Conservation (phyloP, 2,113 vertebrate genomes). For the Petroica traversi region DNA sequence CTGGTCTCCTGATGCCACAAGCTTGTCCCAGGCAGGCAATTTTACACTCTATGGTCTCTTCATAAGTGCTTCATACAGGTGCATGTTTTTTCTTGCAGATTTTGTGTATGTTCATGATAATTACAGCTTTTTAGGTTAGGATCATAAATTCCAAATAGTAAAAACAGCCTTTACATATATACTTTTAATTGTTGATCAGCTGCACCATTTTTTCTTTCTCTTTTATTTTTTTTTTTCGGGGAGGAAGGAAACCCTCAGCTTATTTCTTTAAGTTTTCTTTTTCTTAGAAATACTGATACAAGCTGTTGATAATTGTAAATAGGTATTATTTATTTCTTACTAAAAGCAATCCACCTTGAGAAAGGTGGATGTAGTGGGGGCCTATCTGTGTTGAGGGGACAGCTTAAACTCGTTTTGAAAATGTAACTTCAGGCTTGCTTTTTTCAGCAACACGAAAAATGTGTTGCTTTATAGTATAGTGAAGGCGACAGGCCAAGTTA, state of each 20-base stretch:
- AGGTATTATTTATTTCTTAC: background rate
- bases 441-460: conserved; percentile 64
- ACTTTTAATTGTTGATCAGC: background rate
- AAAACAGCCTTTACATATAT: background rate
- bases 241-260: background rate
- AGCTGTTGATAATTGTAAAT: background rate
- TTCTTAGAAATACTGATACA: background rate
- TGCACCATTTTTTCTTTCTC: background rate
- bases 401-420: conserved; percentile 33
- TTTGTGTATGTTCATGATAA: background rate
- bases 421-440: conserved; percentile 1
- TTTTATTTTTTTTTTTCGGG: accelerated
- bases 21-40: background rate
- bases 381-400: background rate
- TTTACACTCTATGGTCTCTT: background rate
- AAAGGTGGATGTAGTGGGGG: background rate
- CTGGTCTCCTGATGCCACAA: background rate
- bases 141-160: background rate
- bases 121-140: background rate
- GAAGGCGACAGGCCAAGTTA: conserved; percentile 45
- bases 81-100: background rate
- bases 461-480: conserved; percentile 15
- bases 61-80: background rate
- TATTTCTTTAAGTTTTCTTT: background rate
- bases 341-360: background rate